Percentiles rank a stretch among this genome's conserved stretches.
These are phyloP conservation scores for Pissodes strobi DNA, from an alignment of 1,140 invertebrate species.

Conservation along the genomic window DNA sequence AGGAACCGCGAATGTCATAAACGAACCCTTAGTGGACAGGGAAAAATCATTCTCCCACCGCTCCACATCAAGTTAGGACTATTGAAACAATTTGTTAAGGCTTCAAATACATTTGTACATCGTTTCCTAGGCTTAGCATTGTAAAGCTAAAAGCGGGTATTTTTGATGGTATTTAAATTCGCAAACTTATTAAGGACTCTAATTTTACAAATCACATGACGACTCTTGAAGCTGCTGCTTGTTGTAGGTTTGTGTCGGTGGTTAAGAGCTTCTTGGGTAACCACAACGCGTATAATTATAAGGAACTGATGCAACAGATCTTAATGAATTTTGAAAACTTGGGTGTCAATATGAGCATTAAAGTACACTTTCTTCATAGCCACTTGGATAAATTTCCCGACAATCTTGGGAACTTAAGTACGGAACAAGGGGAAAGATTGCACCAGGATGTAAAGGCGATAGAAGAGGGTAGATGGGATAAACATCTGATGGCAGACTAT, in stretches of 20 bases:
- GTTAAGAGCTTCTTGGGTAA: constrained; percentile 42
- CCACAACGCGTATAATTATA: constrained; percentile 32
- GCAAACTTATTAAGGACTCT: not conserved
- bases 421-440: constrained; percentile 46
- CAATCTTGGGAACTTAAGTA: constrained; percentile 33
- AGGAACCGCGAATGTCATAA: too few relatives aligned
- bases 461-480: constrained; percentile 41
- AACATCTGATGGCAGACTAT: constrained; percentile 50
- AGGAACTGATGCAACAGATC: constrained; percentile 31
- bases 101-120: not conserved
- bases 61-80: too few relatives aligned
- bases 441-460: constrained; percentile 44
- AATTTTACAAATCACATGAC: constrained; percentile 16
- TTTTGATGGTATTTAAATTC: constrained; percentile 33
- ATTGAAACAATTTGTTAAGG: too few relatives aligned
- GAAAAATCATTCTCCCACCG: too few relatives aligned
- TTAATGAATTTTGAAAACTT: constrained; percentile 34
- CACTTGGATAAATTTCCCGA: constrained; percentile 35
- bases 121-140: constrained; percentile 22
- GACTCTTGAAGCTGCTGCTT: constrained; percentile 6
- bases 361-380: constrained; percentile 30
- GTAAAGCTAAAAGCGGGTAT: constrained; percentile 36
- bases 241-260: constrained; percentile 18
- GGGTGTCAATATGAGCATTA: constrained; percentile 40
- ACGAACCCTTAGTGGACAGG: too few relatives aligned